Evolutionary conservation across 2,797 vertebrate genomes (phyloP), one percentile per base, ranked within the genome.

Genomic region (Leptatherina wallacei): DNA sequence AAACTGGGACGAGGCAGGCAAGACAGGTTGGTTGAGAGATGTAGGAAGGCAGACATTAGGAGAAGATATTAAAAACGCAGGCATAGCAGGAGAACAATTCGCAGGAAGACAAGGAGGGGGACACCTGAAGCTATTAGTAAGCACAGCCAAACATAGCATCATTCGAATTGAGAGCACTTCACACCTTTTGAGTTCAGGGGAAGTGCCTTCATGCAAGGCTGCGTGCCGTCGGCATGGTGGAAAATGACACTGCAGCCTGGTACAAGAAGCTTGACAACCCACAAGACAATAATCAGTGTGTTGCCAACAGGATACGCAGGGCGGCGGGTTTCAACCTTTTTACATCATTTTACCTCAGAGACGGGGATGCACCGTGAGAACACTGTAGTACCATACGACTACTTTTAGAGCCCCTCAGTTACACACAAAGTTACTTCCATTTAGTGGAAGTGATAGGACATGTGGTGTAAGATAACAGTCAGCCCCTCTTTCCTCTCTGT

Each of bases 241-340:
- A 54, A 85, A 84, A 84, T 80, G 33, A 61, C 59, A 27, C 62
- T 11, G 32, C 49, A 36, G 61, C 71, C 74, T 30, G 76, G 7
- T n/a, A 65, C 60, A 73, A 79, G 70, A 55, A n/a, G 57, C 30
- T 60, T 52, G 16, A 55, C 24, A 65, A 60, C 70, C 60, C 30
- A 58, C 49, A 73, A 69, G 69, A 69, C 51, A 72, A 51, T 68
- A 40, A 81, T 71, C 38, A 58, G 35, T 1, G 42, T 27, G 54
- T 16, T 36, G 56, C 66, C 49, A 67, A 33, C 18, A 2, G 51
- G 52, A 35, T 49, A 29, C 1, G 2, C 30, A 74, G 54, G 54
- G 49, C 69, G 69, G 75, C 69, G 65, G 71, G 61, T 90, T 91
- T 89, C 69, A 82, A 40, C 44, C 65, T 61, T 69, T 89, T 84